Evolutionary conservation across 2,888 invertebrate genomes (phyloP).

Genomic region (Drosophila tripunctata): DNA sequence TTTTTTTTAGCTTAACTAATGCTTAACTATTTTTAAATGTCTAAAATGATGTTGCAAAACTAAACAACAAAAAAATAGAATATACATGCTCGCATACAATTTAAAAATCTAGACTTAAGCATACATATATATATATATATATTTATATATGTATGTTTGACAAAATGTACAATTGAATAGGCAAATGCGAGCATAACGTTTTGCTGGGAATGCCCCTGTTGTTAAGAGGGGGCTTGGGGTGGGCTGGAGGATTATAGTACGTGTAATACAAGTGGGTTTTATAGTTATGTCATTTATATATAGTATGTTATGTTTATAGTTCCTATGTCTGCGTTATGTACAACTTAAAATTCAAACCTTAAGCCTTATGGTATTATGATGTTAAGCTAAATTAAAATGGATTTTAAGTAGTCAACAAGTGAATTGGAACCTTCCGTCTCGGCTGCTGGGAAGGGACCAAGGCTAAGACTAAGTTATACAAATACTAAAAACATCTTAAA

Average conservation of each 20-base stretch:
- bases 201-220: not conserved
- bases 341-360: conserved; percentile 54
- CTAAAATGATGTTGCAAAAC: conserved; percentile 28
- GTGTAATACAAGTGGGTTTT: conserved; percentile 4
- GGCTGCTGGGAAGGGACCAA: not conserved
- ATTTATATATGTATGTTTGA: conserved; percentile 1
- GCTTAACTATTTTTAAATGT: conserved; percentile 28
- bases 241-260: conserved; percentile 7
- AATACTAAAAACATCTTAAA: conserved; percentile 7
- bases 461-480: conserved; percentile 13
- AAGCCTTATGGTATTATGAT: conserved; percentile 4
- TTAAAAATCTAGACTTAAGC: conserved; percentile 26
- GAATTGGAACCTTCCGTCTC: not conserved
- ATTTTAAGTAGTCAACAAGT: conserved; percentile 31
- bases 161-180: not conserved
- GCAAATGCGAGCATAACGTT: conserved; percentile 13
- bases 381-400: conserved; percentile 19
- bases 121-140: conserved; percentile 12
- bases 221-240: too few species aligned
- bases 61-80: conserved; percentile 51
- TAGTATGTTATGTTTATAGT: not conserved
- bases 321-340: conserved; percentile 47
- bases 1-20: conserved; percentile 31
- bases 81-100: conserved; percentile 33
- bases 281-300: not conserved